These are phyloP conservation scores for Tetranychus truncatus DNA, from an alignment of 2,888 invertebrate species.

Conservation along the genomic window DNA sequence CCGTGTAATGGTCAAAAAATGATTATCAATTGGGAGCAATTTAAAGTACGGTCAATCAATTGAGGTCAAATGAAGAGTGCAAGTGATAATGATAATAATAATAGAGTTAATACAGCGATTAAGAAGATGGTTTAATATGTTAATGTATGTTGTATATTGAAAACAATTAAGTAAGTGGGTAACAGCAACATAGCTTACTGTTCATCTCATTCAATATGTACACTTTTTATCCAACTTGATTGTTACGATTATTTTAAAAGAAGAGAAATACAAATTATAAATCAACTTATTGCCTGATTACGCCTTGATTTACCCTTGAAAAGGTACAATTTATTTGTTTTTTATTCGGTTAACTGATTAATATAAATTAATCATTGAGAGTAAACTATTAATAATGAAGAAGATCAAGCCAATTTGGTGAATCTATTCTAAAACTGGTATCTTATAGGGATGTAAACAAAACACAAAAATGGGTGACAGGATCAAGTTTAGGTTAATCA, in stretches of 20 bases:
- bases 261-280: not conserved
- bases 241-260: not conserved
- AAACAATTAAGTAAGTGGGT: not conserved
- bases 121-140: not conserved
- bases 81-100: not conserved
- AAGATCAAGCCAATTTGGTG: not conserved
- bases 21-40: not conserved
- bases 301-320: not conserved
- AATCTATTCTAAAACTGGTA: too few species aligned
- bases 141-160: not conserved
- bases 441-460: too few species aligned
- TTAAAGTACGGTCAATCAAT: constrained; percentile 5
- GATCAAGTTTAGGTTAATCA: not conserved
- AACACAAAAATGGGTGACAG: not conserved
- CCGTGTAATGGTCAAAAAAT: not conserved
- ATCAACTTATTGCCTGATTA: not conserved
- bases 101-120: not conserved
- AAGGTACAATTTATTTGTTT: not conserved
- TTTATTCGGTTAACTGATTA: not conserved
- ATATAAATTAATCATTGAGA: not conserved
- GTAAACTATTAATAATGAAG: not conserved
- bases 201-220: not conserved
- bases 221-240: not conserved
- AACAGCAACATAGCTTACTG: not conserved
- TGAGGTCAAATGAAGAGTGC: constrained; percentile 15